Base-by-base conservation (phyloP, 2,888 invertebrate genomes). In the Rugalucina vietnamica region DNA sequence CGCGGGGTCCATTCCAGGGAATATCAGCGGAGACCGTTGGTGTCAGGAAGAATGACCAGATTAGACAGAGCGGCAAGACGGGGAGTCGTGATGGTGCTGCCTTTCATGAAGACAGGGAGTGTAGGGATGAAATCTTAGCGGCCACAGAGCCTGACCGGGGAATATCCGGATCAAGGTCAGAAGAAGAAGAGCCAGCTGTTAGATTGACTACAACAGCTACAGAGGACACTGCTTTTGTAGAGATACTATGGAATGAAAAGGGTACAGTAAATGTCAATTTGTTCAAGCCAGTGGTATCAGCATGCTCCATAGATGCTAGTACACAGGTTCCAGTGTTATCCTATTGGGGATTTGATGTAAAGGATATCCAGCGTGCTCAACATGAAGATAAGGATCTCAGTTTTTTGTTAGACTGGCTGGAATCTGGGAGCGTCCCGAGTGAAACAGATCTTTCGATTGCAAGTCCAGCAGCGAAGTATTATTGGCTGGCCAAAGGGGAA, bases 61-160 rank as follows among this genome's bases (percentile, higher is more conserved):
- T 34, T 21, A 65, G 65, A 65, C 34, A 32, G 65, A 65, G 65
- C 34, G 65, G 65, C 65, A 65, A 65, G 65, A 12, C 65, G 65
- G 65, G 21, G 18, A 21, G 8, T 34, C 32, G 29, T 65, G 65
- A 29, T 12, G 65, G 14, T 32, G 34, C 4, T 34, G 34, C 65
- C 65, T 34, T 14, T 34, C 5, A 34, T 3, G 65, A 34, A 34
- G 32, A 1, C 1, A 1, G 34, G n/a, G n/a, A n/a, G n/a, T n/a
- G n/a, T n/a, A n/a, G n/a, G n/a, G n/a, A n/a, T n/a, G n/a, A n/a
- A n/a, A 34, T 18, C 34, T 32, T 2, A 32, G 34, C 34, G 34
- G 34, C 43, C 8, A 8, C 43, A 43, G 43, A 43, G 34, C 18
- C 14, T 65, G 65, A 65, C 1, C 34, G 65, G 65, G 65, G 32